These are phyloP conservation scores for Anoplolepis gracilipes DNA, from an alignment of 1,140 invertebrate genomes.

Conservation along the genomic window DNA sequence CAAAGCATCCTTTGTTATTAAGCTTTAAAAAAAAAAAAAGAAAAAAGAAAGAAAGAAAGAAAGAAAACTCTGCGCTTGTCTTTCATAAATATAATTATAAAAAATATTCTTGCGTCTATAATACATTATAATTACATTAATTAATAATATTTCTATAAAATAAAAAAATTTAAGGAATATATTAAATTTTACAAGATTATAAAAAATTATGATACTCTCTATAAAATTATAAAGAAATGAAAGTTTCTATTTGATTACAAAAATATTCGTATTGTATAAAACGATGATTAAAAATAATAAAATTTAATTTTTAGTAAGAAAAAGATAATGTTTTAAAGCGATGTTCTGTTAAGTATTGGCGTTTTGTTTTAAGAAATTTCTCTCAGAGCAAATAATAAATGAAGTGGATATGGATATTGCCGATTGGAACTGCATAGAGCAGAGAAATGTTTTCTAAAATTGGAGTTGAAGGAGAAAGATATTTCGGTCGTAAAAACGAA, in stretches of 20 bases:
- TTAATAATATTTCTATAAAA: too few relatives aligned
- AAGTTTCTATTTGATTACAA: too few relatives aligned
- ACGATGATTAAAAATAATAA: neutral
- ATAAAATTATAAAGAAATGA: too few relatives aligned
- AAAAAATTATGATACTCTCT: too few relatives aligned
- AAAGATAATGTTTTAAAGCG: neutral
- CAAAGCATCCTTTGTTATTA: neutral
- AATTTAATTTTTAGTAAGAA: neutral
- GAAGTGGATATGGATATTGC: neutral
- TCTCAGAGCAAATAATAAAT: neutral
- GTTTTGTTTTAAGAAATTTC: neutral
- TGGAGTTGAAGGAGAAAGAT: neutral
- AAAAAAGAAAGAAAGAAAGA: too few relatives aligned
- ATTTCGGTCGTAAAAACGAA: neutral
- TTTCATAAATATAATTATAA: neutral
- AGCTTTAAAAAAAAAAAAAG: neutral
- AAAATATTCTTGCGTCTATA: too few relatives aligned
- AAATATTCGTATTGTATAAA: too few relatives aligned
- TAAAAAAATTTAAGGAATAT: too few relatives aligned
- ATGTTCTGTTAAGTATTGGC: neutral
- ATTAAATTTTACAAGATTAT: too few relatives aligned
- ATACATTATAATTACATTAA: too few relatives aligned
- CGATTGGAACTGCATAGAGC: neutral
- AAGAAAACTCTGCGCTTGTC: neutral
- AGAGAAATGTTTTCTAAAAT: slow-evolving; percentile 7